Evolutionary conservation across 2,113 vertebrate genomes (phyloP).

Genomic region (Mormyrus iriodes): DNA sequence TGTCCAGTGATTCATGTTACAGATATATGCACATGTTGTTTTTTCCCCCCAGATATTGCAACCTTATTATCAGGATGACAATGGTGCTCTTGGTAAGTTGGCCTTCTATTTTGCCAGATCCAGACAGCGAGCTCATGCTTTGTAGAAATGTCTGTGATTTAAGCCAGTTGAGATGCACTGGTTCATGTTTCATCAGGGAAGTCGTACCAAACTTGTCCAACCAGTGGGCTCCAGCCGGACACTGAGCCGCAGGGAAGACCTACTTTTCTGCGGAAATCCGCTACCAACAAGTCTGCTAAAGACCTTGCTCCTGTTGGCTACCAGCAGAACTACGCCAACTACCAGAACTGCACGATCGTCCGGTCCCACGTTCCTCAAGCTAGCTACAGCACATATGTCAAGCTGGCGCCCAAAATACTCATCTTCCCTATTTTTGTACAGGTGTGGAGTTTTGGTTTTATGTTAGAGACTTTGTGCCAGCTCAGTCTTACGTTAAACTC

Average conservation of each 20-base stretch:
- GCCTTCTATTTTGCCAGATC: not conserved
- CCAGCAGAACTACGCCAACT: slow-evolving; percentile 64
- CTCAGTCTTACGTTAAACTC: not conserved
- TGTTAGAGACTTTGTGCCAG: not conserved
- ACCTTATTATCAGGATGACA: slow-evolving; percentile 68
- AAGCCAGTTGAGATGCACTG: not conserved
- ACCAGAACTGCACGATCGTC: slow-evolving; percentile 83
- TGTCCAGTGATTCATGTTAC: not conserved
- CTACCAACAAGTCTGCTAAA: slow-evolving; percentile 33
- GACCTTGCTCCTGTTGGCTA: slow-evolving; percentile 50
- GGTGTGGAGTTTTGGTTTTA: slow-evolving; percentile 54
- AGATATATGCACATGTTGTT: not conserved
- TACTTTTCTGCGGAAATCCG: slow-evolving; percentile 45
- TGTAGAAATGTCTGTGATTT: not conserved
- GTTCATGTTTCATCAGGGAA: slow-evolving; percentile 38
- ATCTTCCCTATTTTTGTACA: slow-evolving; percentile 90
- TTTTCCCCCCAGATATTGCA: slow-evolving; percentile 62
- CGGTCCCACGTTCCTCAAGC: slow-evolving; percentile 70
- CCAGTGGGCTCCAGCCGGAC: slow-evolving; percentile 36
- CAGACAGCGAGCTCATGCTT: not conserved
- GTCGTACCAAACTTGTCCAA: slow-evolving; percentile 53
- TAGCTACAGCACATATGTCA: slow-evolving; percentile 69
- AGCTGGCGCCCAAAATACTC: slow-evolving; percentile 78
- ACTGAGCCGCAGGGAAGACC: slow-evolving; percentile 27
- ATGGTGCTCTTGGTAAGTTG: slow-evolving; percentile 62